Conservation (phyloP, 1,140 invertebrate species). For the Brachystomella parvula region DNA sequence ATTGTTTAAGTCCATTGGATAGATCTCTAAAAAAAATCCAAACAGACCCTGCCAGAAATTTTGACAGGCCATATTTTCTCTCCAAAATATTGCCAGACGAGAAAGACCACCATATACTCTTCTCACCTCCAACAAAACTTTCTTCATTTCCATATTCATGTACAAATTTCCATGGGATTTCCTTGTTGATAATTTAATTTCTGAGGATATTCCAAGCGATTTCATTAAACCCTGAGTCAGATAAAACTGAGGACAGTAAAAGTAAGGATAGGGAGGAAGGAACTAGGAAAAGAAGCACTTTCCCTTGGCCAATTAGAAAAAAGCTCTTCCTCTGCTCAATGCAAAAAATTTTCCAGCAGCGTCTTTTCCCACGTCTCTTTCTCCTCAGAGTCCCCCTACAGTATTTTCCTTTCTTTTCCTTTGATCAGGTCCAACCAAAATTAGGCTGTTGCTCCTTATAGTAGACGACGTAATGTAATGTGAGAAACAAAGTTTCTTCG, state of each 20-base stretch:
- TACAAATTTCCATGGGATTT: too few relatives aligned
- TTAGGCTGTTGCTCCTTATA: slow-evolving; percentile 6
- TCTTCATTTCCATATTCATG: neutral
- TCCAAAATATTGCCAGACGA: neutral
- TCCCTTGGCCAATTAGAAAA: slow-evolving; percentile 2
- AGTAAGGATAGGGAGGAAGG: too few relatives aligned
- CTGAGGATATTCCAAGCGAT: too few relatives aligned
- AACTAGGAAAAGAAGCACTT: slow-evolving; percentile 10
- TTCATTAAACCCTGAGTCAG: too few relatives aligned
- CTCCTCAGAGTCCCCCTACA: too few relatives aligned
- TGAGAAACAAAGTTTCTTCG: too few relatives aligned
- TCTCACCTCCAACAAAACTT: neutral
- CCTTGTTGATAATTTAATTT: too few relatives aligned
- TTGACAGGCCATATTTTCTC: slow-evolving; percentile 4
- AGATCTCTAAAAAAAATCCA: neutral
- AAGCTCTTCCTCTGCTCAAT: neutral
- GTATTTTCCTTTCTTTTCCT: neutral
- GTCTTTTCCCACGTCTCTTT: neutral
- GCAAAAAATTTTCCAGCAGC: neutral
- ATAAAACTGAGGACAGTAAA: too few relatives aligned
- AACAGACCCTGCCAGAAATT: neutral
- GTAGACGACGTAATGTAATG: too few relatives aligned
- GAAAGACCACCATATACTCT: too few relatives aligned
- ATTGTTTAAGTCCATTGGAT: slow-evolving; percentile 5
- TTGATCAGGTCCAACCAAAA: neutral